Conservation (phyloP, 2,888 invertebrate genomes). For the Lasioglossum lativentre region DNA sequence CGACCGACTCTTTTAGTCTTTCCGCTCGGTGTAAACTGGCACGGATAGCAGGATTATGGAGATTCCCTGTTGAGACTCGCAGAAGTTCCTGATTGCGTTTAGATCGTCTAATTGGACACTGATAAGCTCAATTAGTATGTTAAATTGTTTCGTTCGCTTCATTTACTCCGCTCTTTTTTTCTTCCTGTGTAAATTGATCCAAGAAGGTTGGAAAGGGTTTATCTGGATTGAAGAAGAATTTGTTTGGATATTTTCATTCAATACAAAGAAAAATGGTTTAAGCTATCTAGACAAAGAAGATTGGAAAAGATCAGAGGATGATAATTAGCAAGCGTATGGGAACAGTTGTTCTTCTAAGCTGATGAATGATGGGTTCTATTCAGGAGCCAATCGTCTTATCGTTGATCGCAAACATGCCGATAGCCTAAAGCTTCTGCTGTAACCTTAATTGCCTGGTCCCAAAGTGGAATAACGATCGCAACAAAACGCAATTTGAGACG, state of each 20-base stretch:
- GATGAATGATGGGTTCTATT: constrained; percentile 3
- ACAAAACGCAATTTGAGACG: not conserved
- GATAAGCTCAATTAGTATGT: not conserved
- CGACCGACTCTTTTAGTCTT: not conserved
- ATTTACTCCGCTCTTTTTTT: not conserved
- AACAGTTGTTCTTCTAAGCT: constrained; percentile 9
- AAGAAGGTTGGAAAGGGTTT: not conserved
- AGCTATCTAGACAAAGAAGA: not conserved
- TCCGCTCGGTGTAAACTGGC: not conserved
- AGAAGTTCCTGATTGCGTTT: not conserved
- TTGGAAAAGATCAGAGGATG: not conserved
- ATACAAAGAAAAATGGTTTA: not conserved
- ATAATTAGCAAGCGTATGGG: not conserved
- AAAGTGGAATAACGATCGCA: not conserved
- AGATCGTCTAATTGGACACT: not conserved
- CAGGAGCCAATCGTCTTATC: constrained; percentile 12
- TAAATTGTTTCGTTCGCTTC: not conserved
- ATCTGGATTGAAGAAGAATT: not conserved
- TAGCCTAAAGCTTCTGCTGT: not conserved
- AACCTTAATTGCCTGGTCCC: not conserved
- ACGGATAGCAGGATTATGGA: not conserved
- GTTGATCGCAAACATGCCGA: not conserved
- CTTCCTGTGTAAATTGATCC: not conserved
- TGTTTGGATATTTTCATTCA: too few species aligned
- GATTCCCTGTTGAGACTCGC: not conserved